phyloP scores from a whole-genome alignment of 2,113 vertebrate species.

The Lutjanus erythropterus region DNA sequence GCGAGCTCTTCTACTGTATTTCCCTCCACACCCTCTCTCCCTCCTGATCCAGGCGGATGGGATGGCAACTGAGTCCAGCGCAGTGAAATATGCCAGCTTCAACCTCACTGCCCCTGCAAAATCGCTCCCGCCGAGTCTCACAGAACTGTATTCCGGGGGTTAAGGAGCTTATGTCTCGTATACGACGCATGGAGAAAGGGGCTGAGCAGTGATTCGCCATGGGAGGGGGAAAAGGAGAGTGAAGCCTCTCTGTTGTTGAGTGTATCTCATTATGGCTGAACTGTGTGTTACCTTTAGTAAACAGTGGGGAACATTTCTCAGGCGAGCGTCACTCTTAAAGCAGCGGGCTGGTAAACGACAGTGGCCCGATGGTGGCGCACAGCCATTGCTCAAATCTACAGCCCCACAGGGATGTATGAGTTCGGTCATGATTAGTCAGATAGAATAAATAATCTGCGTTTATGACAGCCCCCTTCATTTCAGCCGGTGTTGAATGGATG shows the following conservation, averaged over 20 bases:
- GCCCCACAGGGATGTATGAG: constrained; percentile 64
- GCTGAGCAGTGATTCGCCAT: constrained; percentile 70
- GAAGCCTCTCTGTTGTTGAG: constrained; percentile 59
- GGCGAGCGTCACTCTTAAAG: constrained; percentile 50
- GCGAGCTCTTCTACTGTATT: constrained; percentile 59
- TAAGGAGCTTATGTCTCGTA: constrained; percentile 82
- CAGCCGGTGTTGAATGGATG: constrained; percentile 53
- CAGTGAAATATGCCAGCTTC: constrained; percentile 63
- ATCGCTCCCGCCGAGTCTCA: constrained; percentile 68
- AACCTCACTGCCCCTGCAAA: constrained; percentile 63
- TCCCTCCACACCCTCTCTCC: constrained; percentile 38
- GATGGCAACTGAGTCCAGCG: constrained; percentile 48
- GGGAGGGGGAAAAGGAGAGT: constrained; percentile 43
- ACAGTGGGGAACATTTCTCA: constrained; percentile 72
- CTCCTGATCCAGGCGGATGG: constrained; percentile 48
- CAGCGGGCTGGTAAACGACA: constrained; percentile 63
- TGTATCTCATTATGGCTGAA: constrained; percentile 76
- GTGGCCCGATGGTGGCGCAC: constrained; percentile 26
- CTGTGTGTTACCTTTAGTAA: constrained; percentile 82
- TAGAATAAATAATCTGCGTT: constrained; percentile 70
- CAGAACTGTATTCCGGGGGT: constrained; percentile 74
- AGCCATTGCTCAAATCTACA: constrained; percentile 64
- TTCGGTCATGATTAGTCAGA: constrained; percentile 70
- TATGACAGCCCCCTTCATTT: constrained; percentile 55
- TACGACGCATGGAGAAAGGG: constrained; percentile 63